Evolutionary conservation across 2,797 vertebrate genomes (phyloP).

Genomic region (Betta splendens): DNA sequence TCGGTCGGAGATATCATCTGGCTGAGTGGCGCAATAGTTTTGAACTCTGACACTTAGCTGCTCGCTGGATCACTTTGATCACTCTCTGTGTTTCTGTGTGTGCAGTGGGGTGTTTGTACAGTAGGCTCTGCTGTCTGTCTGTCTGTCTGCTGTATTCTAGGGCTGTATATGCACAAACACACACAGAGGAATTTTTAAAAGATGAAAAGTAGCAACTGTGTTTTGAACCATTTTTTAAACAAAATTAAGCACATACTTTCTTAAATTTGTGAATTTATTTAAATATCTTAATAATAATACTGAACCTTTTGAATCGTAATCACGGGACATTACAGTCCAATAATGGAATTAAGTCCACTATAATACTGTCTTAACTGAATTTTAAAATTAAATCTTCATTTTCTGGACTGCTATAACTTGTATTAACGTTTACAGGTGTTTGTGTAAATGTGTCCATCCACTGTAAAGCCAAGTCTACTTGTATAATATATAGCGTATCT

Average conservation of each 20-base stretch:
- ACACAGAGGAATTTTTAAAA: too few relatives aligned
- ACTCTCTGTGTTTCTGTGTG: slow-evolving; percentile 12
- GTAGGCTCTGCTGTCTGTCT: neutral
- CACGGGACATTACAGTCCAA: neutral
- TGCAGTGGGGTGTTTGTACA: slow-evolving; percentile 6
- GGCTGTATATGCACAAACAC: too few relatives aligned
- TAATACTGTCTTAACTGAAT: slow-evolving; percentile 1
- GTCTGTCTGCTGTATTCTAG: too few relatives aligned
- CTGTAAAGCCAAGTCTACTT: slow-evolving; percentile 15
- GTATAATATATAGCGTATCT: slow-evolving; percentile 1
- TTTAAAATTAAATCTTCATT: neutral
- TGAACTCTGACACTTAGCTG: slow-evolving; percentile 76
- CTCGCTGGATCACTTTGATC: slow-evolving; percentile 69
- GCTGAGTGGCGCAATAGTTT: slow-evolving; percentile 74
- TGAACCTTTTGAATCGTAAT: neutral
- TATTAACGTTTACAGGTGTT: slow-evolving; percentile 16
- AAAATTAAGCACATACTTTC: too few relatives aligned
- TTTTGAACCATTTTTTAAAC: neutral
- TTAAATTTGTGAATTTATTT: too few relatives aligned
- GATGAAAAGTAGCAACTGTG: too few relatives aligned
- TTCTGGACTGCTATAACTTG: slow-evolving; percentile 1
- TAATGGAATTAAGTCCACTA: neutral
- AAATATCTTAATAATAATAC: too few relatives aligned
- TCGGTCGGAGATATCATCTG: slow-evolving; percentile 74
- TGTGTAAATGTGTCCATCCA: slow-evolving; percentile 16